Percentiles rank a stretch among this genome's conserved stretches.
Evolutionary conservation across 2,888 invertebrate species (phyloP).

Genomic region (Scaptomyza caliginosa): DNA sequence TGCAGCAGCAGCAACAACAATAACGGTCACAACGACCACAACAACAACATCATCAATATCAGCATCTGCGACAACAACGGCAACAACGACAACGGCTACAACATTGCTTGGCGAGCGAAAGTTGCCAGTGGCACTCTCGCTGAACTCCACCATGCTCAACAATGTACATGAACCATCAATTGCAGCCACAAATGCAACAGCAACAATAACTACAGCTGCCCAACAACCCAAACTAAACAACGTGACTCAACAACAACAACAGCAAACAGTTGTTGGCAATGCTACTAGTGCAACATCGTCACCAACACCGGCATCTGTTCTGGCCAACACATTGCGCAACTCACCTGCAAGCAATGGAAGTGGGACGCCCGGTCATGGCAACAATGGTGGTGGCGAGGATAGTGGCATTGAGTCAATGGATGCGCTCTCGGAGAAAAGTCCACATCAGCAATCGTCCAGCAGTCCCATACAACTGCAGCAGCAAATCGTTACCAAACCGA

Average conservation of each 20-base stretch:
- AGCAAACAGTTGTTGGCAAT: slow-evolving; percentile 7
- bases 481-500: slow-evolving; percentile 31
- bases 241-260: slow-evolving; percentile 16
- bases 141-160: slow-evolving; percentile 37
- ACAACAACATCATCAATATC: slow-evolving; percentile 15
- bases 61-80: background rate
- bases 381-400: slow-evolving; percentile 88
- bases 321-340: slow-evolving; percentile 72
- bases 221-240: slow-evolving; percentile 32
- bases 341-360: slow-evolving; percentile 83
- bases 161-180: slow-evolving; percentile 40
- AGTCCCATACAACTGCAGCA: slow-evolving; percentile 85
- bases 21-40: slow-evolving; percentile 35
- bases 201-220: slow-evolving; percentile 8
- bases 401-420: slow-evolving; percentile 97
- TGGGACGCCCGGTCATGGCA: slow-evolving; percentile 85
- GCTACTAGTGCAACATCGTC: slow-evolving; percentile 28
- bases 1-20: slow-evolving; percentile 26
- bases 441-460: slow-evolving; percentile 90
- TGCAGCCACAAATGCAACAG: slow-evolving; percentile 20
- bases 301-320: slow-evolving; percentile 52
- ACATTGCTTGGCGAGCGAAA: slow-evolving; percentile 63
- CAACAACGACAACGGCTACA: slow-evolving; percentile 28
- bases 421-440: slow-evolving; percentile 95
- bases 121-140: slow-evolving; percentile 49